phyloP scores from a whole-genome alignment of 2,113 vertebrate genomes.

The Aegotheles bennettii region DNA sequence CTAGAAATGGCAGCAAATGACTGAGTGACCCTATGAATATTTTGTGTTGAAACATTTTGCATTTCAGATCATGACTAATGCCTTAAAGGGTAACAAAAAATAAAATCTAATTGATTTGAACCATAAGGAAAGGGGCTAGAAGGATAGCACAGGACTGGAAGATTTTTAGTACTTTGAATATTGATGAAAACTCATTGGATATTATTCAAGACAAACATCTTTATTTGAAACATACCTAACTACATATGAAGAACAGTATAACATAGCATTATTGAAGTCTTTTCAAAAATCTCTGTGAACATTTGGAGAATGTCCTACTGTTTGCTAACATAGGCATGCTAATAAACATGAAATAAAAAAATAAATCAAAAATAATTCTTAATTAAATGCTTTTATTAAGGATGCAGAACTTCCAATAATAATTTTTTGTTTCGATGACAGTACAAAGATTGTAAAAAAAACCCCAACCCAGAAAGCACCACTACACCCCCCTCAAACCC shows the following conservation, averaged over 20 bases:
- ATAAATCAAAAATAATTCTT: neutral
- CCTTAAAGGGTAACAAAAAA: neutral
- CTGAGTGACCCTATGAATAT: neutral
- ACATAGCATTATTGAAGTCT: neutral
- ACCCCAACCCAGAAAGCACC: neutral
- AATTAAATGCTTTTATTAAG: neutral
- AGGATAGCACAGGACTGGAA: neutral
- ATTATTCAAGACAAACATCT: neutral
- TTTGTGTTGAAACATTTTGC: neutral
- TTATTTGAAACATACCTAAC: neutral
- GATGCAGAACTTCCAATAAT: neutral
- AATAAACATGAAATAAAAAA: neutral
- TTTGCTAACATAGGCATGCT: neutral
- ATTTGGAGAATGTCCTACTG: neutral
- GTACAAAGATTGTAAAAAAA: neutral
- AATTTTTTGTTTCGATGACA: neutral
- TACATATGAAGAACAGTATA: neutral
- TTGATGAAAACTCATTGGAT: neutral
- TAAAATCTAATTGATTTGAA: neutral
- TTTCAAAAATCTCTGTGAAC: neutral
- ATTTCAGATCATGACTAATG: neutral
- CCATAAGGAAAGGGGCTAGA: neutral
- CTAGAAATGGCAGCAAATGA: neutral
- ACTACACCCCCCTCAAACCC: rapidly evolving
- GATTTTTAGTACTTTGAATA: neutral